Conservation (phyloP, 2,113 vertebrate genomes). For the Phrynocephalus versicolor region DNA sequence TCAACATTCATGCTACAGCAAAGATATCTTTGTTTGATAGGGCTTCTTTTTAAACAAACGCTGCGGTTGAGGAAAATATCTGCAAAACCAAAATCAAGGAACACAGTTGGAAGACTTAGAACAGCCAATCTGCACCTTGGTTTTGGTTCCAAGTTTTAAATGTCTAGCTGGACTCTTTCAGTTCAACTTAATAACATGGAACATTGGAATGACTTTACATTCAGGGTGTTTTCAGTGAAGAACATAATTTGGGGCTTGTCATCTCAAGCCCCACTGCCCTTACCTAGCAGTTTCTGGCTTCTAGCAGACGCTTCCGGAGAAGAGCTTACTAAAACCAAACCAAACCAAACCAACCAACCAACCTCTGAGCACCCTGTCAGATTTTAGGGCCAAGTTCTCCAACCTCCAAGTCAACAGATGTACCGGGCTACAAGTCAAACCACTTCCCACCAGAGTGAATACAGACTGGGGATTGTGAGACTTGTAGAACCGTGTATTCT, state of each 20-base stretch:
- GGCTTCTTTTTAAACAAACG: neutral
- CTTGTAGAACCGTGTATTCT: neutral
- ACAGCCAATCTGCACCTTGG: too few species aligned
- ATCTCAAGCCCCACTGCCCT: neutral
- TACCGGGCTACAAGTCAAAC: neutral
- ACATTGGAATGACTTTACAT: too few species aligned
- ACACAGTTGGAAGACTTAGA: too few species aligned
- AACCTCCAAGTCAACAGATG: neutral
- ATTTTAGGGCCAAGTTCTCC: neutral
- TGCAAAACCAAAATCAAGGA: neutral
- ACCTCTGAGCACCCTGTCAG: too few species aligned
- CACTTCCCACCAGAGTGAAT: too few species aligned
- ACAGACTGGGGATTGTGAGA: too few species aligned
- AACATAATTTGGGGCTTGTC: too few species aligned
- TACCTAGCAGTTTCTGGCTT: neutral
- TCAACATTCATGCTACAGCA: neutral
- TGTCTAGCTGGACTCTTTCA: neutral
- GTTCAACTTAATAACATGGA: neutral
- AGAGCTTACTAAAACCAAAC: neutral
- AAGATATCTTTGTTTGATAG: neutral
- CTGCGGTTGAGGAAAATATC: neutral
- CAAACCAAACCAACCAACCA: too few species aligned
- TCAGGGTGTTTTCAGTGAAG: too few species aligned
- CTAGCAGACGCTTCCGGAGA: neutral
- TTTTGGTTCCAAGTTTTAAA: too few species aligned